A percentile compares a stretch with the other conserved stretches of the same genome.
These are phyloP conservation scores for Cryptosula pallasiana DNA, from an alignment of 2,888 invertebrate species.

Conservation along the genomic window DNA sequence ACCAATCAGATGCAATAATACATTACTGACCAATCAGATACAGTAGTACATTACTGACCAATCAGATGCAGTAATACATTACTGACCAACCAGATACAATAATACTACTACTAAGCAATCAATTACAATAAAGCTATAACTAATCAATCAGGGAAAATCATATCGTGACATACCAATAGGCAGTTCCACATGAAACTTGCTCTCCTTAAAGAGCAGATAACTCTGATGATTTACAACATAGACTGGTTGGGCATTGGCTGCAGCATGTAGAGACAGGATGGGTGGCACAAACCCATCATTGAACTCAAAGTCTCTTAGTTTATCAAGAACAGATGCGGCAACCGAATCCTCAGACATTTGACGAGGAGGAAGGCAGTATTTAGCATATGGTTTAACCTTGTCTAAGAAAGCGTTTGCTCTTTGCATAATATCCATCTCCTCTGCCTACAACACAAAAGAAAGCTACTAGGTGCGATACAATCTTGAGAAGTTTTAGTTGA, in stretches of 20 bases:
- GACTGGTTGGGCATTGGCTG: neutral
- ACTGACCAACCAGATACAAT: too few relatives aligned
- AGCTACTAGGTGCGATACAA: too few relatives aligned
- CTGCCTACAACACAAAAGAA: neutral
- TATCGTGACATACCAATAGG: neutral
- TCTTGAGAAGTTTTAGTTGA: too few relatives aligned
- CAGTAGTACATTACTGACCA: too few relatives aligned
- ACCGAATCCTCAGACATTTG: neutral
- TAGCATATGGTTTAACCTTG: conserved; percentile 12
- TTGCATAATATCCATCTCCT: conserved; percentile 18
- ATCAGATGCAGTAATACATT: too few relatives aligned
- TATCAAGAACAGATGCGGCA: neutral
- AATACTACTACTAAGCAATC: too few relatives aligned
- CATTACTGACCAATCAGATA: too few relatives aligned
- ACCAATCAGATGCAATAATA: too few relatives aligned
- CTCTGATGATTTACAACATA: neutral
- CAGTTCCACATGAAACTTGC: neutral
- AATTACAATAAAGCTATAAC: too few relatives aligned
- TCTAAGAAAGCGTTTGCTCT: neutral
- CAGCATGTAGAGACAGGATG: neutral
- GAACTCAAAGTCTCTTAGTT: neutral
- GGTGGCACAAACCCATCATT: neutral
- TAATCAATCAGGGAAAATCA: too few relatives aligned
- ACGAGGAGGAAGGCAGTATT: conserved; percentile 4
- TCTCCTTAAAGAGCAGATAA: neutral